Percentiles rank a stretch among this genome's conserved stretches.
Evolutionary conservation across 2,888 invertebrate species (phyloP).

Genomic region (Drosophila ezoana): DNA sequence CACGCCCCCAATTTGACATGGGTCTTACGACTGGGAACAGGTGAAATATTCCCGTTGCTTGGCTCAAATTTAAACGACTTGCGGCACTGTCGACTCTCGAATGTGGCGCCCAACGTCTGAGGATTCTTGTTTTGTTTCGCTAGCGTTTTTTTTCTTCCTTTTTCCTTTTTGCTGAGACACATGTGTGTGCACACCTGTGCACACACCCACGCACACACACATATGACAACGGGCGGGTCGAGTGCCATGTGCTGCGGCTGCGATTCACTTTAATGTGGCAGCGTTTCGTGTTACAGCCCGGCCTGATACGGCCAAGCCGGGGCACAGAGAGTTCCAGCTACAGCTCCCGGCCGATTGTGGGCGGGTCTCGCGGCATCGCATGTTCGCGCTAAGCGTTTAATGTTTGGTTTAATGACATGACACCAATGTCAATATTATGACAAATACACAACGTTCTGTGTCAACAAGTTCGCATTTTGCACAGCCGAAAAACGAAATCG

Average conservation of each 20-base stretch:
- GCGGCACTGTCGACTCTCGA: slow-evolving; percentile 69
- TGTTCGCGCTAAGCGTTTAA: slow-evolving; percentile 71
- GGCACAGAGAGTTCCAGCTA: slow-evolving; percentile 17
- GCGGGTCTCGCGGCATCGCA: slow-evolving; percentile 45
- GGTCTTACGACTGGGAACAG: slow-evolving; percentile 7
- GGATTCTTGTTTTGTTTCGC: slow-evolving; percentile 61
- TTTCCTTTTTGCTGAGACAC: slow-evolving; percentile 42
- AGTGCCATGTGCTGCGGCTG: slow-evolving; percentile 49
- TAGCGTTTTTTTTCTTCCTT: slow-evolving; percentile 16
- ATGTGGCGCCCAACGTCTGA: slow-evolving; percentile 59
- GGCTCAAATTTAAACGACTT: slow-evolving; percentile 32
- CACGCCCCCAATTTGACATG: slow-evolving; percentile 41
- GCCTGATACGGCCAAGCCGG: slow-evolving; percentile 41
- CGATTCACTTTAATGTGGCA: slow-evolving; percentile 66
- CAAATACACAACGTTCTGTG: slow-evolving; percentile 60
- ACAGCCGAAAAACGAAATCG: slow-evolving; percentile 29
- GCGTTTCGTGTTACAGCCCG: slow-evolving; percentile 60
- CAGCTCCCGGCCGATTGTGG: slow-evolving; percentile 24
- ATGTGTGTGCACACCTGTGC: slow-evolving; percentile 15
- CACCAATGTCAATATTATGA: slow-evolving; percentile 76
- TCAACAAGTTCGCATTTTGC: slow-evolving; percentile 72
- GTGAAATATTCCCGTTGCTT: slow-evolving; percentile 1
- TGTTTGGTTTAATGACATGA: slow-evolving; percentile 76
- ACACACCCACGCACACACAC: slow-evolving; percentile 16
- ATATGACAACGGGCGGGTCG: slow-evolving; percentile 43